Base-by-base conservation (phyloP, 2,113 vertebrate species). In the Azemiops feae region DNA sequence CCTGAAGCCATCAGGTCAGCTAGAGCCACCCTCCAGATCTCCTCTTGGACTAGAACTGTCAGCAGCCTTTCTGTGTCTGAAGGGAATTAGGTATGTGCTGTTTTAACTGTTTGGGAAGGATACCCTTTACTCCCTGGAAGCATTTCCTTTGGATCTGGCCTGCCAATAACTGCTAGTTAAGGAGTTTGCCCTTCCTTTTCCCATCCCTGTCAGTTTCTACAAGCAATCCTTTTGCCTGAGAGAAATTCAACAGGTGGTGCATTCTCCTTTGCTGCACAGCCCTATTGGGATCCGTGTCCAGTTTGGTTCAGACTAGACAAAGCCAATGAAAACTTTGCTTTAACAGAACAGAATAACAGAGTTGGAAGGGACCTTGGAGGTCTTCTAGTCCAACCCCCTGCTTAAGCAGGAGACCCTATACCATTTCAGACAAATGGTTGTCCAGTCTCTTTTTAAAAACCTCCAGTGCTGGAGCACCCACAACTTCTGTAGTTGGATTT, bases 21-120 rank as follows among this genome's bases (percentile, higher is more conserved):
- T 93, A 94, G 98, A 98, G 99, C 98, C 99, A 98, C 95, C 91
- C 95, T 97, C 97, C 99, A 99, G 98, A 98, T 97, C 98, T 98
- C 98, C 97, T 98, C 95, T 98, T 95, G 97, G 97, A 97, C 97
- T 95, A 97, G 96, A 98, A 97, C 96, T 98, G 98, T 98, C 98
- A 98, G 98, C 98, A 97, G 97, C 97, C 96, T 93, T 30, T 91
- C 85, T 88, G 1, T 53, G 90, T 89, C 95, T 93, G 95, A 3
- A 93, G 96, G 96, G 96, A 95, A 43, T 1, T 0, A 93, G 89
- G 95, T 95, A 95, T 93, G 95, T 20, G 95, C 96, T 74, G 90
- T 94, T 95, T 95, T 95, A 25, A 91, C 0, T 39, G 43, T 53
- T 87, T 88, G 93, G 96, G 94, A 89, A 5, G 94, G 97, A 95